Conservation (phyloP, 2,797 vertebrate species). For the Peromyscus aztecus region DNA sequence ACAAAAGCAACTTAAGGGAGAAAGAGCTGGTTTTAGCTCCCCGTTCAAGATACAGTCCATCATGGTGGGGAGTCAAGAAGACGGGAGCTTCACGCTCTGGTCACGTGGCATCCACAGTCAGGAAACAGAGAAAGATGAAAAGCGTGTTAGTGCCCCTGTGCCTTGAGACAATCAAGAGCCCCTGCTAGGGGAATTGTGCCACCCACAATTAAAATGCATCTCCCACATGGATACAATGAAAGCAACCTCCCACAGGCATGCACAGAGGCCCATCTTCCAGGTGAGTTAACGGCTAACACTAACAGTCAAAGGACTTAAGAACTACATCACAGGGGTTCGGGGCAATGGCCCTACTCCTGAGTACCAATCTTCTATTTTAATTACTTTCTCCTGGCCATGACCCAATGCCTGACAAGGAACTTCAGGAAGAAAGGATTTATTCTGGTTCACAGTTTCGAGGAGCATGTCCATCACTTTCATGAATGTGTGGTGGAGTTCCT, state of each 20-base stretch:
- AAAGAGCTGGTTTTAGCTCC: background rate
- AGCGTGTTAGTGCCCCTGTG: background rate
- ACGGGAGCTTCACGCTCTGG: no score
- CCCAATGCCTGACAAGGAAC: background rate
- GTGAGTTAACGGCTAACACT: background rate
- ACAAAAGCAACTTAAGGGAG: background rate
- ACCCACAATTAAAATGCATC: background rate
- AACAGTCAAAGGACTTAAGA: background rate
- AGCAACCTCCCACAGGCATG: background rate
- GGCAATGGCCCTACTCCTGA: background rate
- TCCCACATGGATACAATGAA: background rate
- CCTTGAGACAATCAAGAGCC: no score
- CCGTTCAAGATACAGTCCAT: background rate
- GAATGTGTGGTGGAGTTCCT: background rate
- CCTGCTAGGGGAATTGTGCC: background rate
- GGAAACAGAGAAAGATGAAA: background rate
- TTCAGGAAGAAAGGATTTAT: background rate
- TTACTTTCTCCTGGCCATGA: background rate
- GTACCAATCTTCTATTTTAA: background rate
- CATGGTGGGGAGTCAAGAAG: background rate
- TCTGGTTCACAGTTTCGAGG: background rate
- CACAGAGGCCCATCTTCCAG: background rate
- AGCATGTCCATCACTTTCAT: no score
- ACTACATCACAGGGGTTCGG: background rate
- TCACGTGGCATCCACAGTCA: background rate